These are phyloP conservation scores for Cirrhinus molitorella DNA, from an alignment of 2,797 vertebrate species.

Conservation along the genomic window DNA sequence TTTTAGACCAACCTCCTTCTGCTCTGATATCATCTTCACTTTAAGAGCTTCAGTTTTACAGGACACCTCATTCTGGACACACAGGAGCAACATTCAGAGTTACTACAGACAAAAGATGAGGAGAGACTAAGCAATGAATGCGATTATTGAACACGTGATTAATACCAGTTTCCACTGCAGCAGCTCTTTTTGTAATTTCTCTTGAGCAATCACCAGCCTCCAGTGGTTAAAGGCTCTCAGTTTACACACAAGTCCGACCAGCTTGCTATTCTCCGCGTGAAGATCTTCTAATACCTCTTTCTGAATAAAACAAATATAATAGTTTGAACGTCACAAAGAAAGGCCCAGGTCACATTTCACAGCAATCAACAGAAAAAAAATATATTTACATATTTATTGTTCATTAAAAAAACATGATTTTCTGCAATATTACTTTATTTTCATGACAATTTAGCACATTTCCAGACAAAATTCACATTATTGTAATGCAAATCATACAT, in stretches of 20 bases:
- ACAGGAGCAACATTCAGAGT: background rate
- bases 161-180: slow-evolving; percentile 76
- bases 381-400: background rate
- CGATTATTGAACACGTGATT: background rate
- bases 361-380: background rate
- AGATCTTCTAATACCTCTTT: slow-evolving; percentile 75
- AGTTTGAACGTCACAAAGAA: background rate
- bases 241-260: slow-evolving; percentile 73
- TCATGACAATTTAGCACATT: background rate
- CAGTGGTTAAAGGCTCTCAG: slow-evolving; percentile 74
- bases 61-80: slow-evolving; percentile 72
- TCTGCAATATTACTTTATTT: background rate
- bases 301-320: slow-evolving; percentile 53
- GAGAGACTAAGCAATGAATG: background rate
- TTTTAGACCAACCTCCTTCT: slow-evolving; percentile 69
- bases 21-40: slow-evolving; percentile 73
- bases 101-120: background rate
- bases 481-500: background rate
- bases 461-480: background rate
- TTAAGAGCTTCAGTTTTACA: slow-evolving; percentile 70
- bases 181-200: slow-evolving; percentile 69
- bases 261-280: slow-evolving; percentile 68
- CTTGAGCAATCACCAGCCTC: slow-evolving; percentile 72
- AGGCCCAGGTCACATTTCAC: background rate
- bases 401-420: background rate